Percentiles rank a stretch among this genome's conserved stretches.
These are phyloP conservation scores for Hemitrygon akajei DNA, from an alignment of 2,797 vertebrate species.

Conservation along the genomic window DNA sequence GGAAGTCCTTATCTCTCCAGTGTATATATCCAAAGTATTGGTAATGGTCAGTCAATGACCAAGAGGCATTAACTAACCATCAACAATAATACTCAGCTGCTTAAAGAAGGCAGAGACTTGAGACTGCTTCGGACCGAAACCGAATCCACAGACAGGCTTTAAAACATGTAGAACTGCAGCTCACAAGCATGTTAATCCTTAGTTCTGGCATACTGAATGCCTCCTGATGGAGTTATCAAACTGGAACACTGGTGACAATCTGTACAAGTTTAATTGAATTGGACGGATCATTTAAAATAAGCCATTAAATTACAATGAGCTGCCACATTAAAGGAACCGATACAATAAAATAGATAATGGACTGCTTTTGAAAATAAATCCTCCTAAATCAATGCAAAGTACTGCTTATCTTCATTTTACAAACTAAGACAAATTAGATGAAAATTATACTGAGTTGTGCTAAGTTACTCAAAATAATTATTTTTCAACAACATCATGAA, in stretches of 20 bases:
- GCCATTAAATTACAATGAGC: slow-evolving; percentile 13
- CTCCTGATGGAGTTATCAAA: slow-evolving; percentile 34
- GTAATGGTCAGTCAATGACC: neutral
- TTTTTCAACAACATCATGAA: neutral
- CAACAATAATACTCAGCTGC: neutral
- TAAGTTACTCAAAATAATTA: neutral
- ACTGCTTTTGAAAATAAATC: neutral
- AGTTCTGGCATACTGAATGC: slow-evolving; percentile 30
- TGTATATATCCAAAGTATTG: neutral
- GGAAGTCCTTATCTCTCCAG: neutral
- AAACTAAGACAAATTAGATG: neutral
- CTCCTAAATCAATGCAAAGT: neutral
- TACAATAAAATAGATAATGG: slow-evolving; percentile 21
- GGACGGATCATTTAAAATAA: slow-evolving; percentile 20
- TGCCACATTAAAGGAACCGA: slow-evolving; percentile 7
- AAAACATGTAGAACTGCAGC: slow-evolving; percentile 8
- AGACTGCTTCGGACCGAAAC: neutral
- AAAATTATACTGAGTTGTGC: neutral
- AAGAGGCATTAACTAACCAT: neutral
- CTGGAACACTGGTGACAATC: slow-evolving; percentile 33
- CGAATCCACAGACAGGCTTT: slow-evolving; percentile 29
- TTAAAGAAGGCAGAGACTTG: neutral
- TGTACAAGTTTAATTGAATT: slow-evolving; percentile 37
- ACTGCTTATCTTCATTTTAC: neutral
- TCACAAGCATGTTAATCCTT: slow-evolving; percentile 8